These are phyloP conservation scores for Malacoctenus gilli DNA, from an alignment of 2,797 vertebrate species.

Conservation along the genomic window DNA sequence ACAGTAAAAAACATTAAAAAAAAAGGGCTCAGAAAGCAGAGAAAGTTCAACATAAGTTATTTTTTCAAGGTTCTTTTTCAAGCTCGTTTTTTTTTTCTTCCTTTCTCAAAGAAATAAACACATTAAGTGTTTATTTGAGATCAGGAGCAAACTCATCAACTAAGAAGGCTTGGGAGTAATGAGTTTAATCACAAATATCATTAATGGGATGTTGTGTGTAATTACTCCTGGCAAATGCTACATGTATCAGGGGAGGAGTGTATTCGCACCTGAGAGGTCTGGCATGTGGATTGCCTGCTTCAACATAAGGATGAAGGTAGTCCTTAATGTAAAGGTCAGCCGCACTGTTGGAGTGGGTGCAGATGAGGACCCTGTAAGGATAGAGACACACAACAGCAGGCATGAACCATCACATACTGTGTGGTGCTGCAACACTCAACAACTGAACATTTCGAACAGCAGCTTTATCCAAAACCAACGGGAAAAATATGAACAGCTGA, in stretches of 20 bases:
- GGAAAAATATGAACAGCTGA: background rate
- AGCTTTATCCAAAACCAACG: background rate
- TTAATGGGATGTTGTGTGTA: background rate
- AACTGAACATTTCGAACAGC: too few relatives aligned
- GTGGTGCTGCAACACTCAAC: background rate
- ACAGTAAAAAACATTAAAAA: background rate
- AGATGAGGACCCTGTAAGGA: slow-evolving; percentile 93
- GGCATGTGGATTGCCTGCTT: slow-evolving; percentile 97
- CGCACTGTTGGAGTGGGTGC: slow-evolving; percentile 99
- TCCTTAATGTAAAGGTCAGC: slow-evolving; percentile 99
- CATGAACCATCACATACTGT: background rate
- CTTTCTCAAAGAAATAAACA: background rate
- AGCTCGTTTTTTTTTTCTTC: too few relatives aligned
- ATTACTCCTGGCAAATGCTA: background rate
- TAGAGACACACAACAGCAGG: slow-evolving; percentile 27
- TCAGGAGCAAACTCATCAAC: background rate
- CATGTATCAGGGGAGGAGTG: too few relatives aligned
- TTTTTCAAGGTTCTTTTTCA: too few relatives aligned
- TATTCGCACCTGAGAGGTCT: slow-evolving; percentile 95
- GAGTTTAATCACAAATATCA: background rate
- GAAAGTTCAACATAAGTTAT: too few relatives aligned
- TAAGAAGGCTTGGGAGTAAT: background rate
- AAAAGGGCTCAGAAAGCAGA: too few relatives aligned
- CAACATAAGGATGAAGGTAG: slow-evolving; percentile 99
- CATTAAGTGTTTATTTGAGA: background rate